Percentiles rank a stretch among this genome's conserved stretches.
These are phyloP conservation scores for Lagodon rhomboides DNA, from an alignment of 2,797 vertebrate species.

Conservation along the genomic window DNA sequence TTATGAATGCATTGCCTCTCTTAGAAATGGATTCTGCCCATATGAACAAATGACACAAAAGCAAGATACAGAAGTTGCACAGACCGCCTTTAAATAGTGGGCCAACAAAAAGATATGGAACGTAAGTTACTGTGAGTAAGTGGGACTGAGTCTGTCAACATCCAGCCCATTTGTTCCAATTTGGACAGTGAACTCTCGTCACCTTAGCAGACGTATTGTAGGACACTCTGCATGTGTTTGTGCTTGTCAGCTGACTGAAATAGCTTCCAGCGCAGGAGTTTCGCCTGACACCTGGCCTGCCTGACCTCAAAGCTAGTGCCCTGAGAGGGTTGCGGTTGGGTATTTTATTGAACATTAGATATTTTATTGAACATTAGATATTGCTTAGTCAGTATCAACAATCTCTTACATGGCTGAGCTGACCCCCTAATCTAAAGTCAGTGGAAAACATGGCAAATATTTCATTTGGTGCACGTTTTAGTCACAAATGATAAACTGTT, in stretches of 20 bases:
- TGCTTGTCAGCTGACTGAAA: slow-evolving; percentile 81
- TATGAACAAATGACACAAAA: too few relatives aligned
- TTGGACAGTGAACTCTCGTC: slow-evolving; percentile 35
- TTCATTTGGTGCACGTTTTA: not conserved
- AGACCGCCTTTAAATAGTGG: not conserved
- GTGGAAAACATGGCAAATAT: not conserved
- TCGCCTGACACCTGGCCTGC: slow-evolving; percentile 61
- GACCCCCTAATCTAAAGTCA: not conserved
- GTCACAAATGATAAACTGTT: too few relatives aligned
- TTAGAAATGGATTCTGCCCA: too few relatives aligned
- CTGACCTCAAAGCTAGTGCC: slow-evolving; percentile 29
- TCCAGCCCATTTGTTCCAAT: slow-evolving; percentile 36
- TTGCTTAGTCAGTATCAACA: not conserved
- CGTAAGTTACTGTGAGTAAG: not conserved
- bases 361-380: not conserved
- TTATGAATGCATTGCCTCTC: too few relatives aligned
- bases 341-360: not conserved
- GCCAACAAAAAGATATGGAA: not conserved
- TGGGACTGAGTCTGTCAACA: slow-evolving; percentile 5
- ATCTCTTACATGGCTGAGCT: not conserved
- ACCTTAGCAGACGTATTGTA: slow-evolving; percentile 22
- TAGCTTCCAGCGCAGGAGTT: slow-evolving; percentile 70
- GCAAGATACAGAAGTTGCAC: too few relatives aligned
- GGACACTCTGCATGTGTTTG: slow-evolving; percentile 49
- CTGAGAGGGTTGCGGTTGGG: not conserved